These are phyloP conservation scores for Campoletis raptor DNA, from an alignment of 2,888 invertebrate species.

Conservation along the genomic window DNA sequence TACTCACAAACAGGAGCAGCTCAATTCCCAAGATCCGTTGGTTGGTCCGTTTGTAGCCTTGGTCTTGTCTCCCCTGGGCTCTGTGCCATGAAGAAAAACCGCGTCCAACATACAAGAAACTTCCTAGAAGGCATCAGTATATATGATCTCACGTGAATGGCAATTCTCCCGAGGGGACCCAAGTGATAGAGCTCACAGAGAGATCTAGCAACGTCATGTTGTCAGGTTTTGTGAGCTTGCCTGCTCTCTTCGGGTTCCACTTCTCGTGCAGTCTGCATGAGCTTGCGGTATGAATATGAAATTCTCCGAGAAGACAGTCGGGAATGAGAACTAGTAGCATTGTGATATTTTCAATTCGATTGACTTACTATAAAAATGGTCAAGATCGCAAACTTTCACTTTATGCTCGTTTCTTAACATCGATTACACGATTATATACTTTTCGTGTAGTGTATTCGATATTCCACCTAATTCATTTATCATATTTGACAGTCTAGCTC, in stretches of 20 bases:
- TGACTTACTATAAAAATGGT: slow-evolving; percentile 7
- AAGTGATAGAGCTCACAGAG: slow-evolving; percentile 53
- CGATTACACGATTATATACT: neutral
- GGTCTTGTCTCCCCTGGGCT: slow-evolving; percentile 18
- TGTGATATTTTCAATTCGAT: slow-evolving; percentile 15
- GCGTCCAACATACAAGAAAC: slow-evolving; percentile 37
- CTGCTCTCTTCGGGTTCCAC: neutral
- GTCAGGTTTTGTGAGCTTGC: slow-evolving; percentile 36
- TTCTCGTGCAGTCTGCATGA: slow-evolving; percentile 32
- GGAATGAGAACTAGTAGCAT: neutral
- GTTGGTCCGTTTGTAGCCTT: slow-evolving; percentile 41
- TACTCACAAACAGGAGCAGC: slow-evolving; percentile 6
- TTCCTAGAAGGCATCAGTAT: slow-evolving; percentile 22
- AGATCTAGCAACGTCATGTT: slow-evolving; percentile 58
- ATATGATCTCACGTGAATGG: slow-evolving; percentile 54
- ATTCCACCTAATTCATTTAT: neutral
- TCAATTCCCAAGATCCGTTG: slow-evolving; percentile 56
- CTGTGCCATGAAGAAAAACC: slow-evolving; percentile 46
- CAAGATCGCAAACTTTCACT: neutral
- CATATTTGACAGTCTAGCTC: no score
- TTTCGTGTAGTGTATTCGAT: neutral
- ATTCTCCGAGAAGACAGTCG: slow-evolving; percentile 44
- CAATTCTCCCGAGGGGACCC: slow-evolving; percentile 46
- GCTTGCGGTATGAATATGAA: slow-evolving; percentile 60
- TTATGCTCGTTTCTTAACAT: neutral